Conservation (phyloP, 2,113 vertebrate genomes). For the Muscicapa adusta region DNA sequence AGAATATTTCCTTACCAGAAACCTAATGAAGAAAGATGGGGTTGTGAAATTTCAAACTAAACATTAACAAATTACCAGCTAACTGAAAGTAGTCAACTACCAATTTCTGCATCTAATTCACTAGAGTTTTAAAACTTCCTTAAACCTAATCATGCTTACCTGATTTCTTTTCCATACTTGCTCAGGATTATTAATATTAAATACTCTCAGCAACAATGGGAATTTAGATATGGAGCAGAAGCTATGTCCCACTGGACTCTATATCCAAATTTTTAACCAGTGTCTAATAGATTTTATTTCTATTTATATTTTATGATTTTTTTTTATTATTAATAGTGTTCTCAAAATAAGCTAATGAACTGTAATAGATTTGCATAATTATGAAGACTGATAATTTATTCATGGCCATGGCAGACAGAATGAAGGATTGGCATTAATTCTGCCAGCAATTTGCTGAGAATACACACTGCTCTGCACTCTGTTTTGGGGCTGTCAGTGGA, state of each 20-base stretch:
- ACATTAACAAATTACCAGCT: neutral
- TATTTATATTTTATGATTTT: conserved; percentile 54
- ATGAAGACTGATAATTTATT: conserved; percentile 48
- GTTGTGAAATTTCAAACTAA: neutral
- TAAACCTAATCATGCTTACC: neutral
- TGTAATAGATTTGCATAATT: conserved; percentile 48
- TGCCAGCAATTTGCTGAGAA: neutral
- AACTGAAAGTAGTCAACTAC: neutral
- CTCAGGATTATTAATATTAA: neutral
- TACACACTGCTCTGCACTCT: neutral
- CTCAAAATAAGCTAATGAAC: conserved; percentile 54
- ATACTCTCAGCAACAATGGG: neutral
- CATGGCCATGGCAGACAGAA: neutral
- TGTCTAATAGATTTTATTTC: conserved; percentile 48
- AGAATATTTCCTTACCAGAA: neutral
- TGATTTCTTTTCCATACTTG: neutral
- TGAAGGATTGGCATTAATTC: conserved; percentile 10
- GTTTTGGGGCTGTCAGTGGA: neutral
- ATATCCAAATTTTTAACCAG: neutral
- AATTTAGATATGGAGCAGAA: neutral
- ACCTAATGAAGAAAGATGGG: neutral
- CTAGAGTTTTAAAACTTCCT: neutral
- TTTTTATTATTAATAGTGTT: conserved; percentile 57
- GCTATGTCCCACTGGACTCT: neutral
- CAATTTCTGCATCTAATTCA: neutral